Evolutionary conservation across 23 tunicate genomes (phyloP), one percentile per base, ranked within the genome.

Genomic region (Halocynthia aurantium): DNA sequence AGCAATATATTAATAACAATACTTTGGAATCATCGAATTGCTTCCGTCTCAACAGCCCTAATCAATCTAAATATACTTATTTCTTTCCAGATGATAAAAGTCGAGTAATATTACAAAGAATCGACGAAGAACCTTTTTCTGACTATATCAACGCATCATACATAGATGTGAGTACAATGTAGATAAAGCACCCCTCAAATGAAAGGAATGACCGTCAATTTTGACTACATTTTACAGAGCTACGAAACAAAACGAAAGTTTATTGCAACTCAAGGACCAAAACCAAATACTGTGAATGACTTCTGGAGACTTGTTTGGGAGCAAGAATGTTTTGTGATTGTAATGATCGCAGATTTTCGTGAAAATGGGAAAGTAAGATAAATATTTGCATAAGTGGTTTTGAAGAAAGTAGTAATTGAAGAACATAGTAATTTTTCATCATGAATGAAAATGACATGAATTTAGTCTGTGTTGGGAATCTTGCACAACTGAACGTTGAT

Each of bases 261-360:
- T 52, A 93, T 93, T 61, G 98, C 98, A 7, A 84, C 98, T 50
- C 94, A 87, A 69, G 98, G 94, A 55, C 98, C 98, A 62, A 93
- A 83, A 65, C 85, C 83, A 31, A 87, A 61, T 70, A 93, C 98
- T 57, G 75, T 87, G 73, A 65, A 77, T 22, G 94, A 93, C 62
- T 93, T 93, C 72, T 93, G 98, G 98, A 55, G 94, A 69, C 84
- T 93, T 93, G 73, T 87, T n/a, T 93, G 98, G 98, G 98, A 93
- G 53, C 83, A 84, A 18, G n/a, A 60, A 6, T 76, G 80, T 65
- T 71, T 76, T 76, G 84, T 87, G 62, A 93, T 93, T 52, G 94
- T 93, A 22, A 93, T 93, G 98, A 78, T 93, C 18, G 87, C 94
- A 0, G 93, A 93, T 72, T 86, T 81, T 50, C 64, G 93, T 5